Base-by-base conservation (phyloP, 2,888 invertebrate genomes). In the Proisotoma minuta region DNA sequence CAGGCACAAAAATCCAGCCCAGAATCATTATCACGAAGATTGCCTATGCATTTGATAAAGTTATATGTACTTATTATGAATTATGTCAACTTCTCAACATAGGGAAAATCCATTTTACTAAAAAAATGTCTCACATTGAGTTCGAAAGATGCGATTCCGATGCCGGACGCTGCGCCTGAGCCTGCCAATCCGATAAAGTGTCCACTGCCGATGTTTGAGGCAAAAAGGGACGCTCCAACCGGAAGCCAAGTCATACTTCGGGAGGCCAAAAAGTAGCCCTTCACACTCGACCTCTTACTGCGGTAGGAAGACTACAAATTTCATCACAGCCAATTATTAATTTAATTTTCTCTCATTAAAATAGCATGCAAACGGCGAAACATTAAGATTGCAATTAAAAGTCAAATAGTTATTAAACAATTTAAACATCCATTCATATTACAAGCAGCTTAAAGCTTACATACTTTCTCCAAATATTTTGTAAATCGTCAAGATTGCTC, bases 1-100 rank as follows among this genome's bases (percentile, higher is more conserved):
- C 82, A 0, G 81, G 81, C 18, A 81, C 78, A 69, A 81, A 81
- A 27, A 80, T 70, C 81, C 81, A 81, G 48, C 81, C 81, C 2
- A 81, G 76, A n/a, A 81, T 68, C 72, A 81, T 75, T 51, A 81
- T 71, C 43, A 80, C 77, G 72, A 79, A 80, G 54, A 80, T 78
- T 3, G 81, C 81, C 81, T 82, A 63, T 34, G 34, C 34, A 34
- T 34, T n/a, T n/a, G n/a, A n/a, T n/a, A n/a, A n/a, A n/a, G n/a
- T n/a, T n/a, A n/a, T n/a, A n/a, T n/a, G n/a, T n/a, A n/a, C n/a
- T n/a, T n/a, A n/a, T n/a, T n/a, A n/a, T n/a, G n/a, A n/a, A n/a
- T n/a, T n/a, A n/a, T n/a, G n/a, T n/a, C n/a, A n/a, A n/a, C n/a
- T n/a, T n/a, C n/a, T n/a, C n/a, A n/a, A n/a, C n/a, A n/a, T n/a